phyloP scores from a whole-genome alignment of 2,113 vertebrate genomes.

The Gnathonemus echidnorhynchus region DNA sequence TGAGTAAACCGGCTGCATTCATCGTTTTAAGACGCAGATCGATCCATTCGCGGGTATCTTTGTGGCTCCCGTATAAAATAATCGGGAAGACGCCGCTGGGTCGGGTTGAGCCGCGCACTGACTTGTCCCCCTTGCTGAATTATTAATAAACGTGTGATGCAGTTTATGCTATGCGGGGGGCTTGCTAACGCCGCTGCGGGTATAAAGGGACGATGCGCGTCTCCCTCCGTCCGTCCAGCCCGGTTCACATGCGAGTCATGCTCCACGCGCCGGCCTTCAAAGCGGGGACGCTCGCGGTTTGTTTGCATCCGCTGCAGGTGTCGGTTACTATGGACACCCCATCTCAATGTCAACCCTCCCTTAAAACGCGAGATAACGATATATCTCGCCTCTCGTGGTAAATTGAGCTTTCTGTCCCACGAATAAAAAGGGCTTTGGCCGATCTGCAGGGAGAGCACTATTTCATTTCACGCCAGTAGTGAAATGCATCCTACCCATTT shows the following conservation, averaged over 20 bases:
- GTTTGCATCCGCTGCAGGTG: conserved; percentile 47
- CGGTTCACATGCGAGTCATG: conserved; percentile 15
- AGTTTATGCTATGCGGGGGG: neutral
- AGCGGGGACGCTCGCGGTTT: conserved; percentile 24
- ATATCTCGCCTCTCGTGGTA: neutral
- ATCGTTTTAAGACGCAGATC: neutral
- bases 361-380: neutral
- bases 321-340: conserved; percentile 49
- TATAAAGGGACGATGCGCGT: neutral
- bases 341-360: conserved; percentile 25
- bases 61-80: neutral
- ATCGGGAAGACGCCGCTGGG: neutral
- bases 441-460: neutral
- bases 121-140: conserved; percentile 9
- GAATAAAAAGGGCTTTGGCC: too few relatives aligned
- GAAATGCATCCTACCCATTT: conserved; percentile 1
- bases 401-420: neutral
- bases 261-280: conserved; percentile 14
- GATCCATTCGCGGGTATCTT: conserved; percentile 7
- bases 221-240: neutral
- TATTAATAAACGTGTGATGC: neutral
- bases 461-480: neutral
- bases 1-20: neutral
- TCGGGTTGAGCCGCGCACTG: neutral
- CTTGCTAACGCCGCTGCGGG: conserved; percentile 10